Evolutionary conservation across 2,888 invertebrate genomes (phyloP), one percentile per base, ranked within the genome.

Genomic region (Parnassius apollo): DNA sequence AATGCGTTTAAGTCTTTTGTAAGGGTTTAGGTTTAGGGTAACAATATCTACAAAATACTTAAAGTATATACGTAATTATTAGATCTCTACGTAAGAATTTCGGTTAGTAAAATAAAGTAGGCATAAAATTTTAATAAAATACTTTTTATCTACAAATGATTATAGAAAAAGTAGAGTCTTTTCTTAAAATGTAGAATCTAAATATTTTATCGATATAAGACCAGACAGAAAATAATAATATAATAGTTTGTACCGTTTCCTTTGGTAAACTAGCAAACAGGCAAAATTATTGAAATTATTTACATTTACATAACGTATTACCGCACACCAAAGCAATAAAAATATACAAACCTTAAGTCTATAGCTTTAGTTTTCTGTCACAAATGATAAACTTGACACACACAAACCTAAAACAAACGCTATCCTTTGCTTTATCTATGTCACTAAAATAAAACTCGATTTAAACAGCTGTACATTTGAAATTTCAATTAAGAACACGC

Each of bases 321-420:
- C 78, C 75, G 76, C 75, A 80, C 66, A 62, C 65, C 70, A 67
- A 65, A 62, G 67, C 64, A 62, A 71, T 66, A 71, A 71, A 25
- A 44, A 61, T 18, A 57, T 69, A 81, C 81, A 73, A 81, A 83
- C 85, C 83, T 86, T 79, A 61, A 68, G 54, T 53, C 46, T 62
- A 46, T 59, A 66, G 65, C 67, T 59, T 52, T 25, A 52, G 25
- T 59, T 44, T 18, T 46, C 59, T 65, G 60, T 67, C 65, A 59
- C 63, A 58, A 57, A 64, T 57, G 62, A 60, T 65, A 35, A 59
- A 56, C 59, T 64, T 55, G n/a, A 55, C 49, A 50, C 57, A 48
- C 42, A 7, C 44, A 13, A 56, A 13, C 44, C 11, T 50, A 18
- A 65, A 55, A 54, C 45, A 48, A 54, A 54, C 44, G 57, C 48